Evolutionary conservation across 1,140 invertebrate genomes (phyloP), one percentile per base, ranked within the genome.

Genomic region (Tyrophagus putrescentiae): DNA sequence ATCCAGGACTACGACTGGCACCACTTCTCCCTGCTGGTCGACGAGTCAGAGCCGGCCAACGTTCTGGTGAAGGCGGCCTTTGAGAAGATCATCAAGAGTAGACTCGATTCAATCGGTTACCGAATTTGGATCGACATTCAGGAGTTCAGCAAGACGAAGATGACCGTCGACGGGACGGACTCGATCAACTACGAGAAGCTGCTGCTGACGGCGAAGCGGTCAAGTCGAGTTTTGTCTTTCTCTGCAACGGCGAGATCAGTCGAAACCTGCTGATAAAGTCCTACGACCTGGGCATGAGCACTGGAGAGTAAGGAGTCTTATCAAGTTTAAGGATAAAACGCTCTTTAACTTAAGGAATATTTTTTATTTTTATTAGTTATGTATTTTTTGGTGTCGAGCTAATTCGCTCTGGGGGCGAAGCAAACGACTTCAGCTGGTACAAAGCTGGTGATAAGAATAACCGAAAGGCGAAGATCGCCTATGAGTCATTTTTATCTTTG

Each of bases 21-120:
- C 11, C 84, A 89, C 66, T 81, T 90, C 25, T 84, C 84, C 0
- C 69, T 91, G 3, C 77, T 91, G 18, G 75, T 87, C n/a, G 86
- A 89, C 71, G 78, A 83, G 66, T 32, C 61, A 0, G 45, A 58
- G 16, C 7, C 25, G 3, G 7, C 31, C 5, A 54, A 60, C 25
- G 39, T 18, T 18, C 29, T 54, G 4, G n/a, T 60, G 6, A 54
- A 21, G 31, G 16, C 9, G 7, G 39, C 31, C 31, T 3, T 60
- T 18, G 32, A 60, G 25, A n/a, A 32, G n/a, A 33, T 33, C n/a
- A 53, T 60, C 29, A 60, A 60, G 32, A 39, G 56, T 39, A n/a
- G n/a, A n/a, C 34, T 39, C 23, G 18, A 31, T 11, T 45, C 52
- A 57, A 53, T 53, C 41, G 59, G 50, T 27, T 42, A 59, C 34